Evolutionary conservation across 2,113 vertebrate genomes (phyloP), one percentile per base, ranked within the genome.

Genomic region (Vidua macroura): DNA sequence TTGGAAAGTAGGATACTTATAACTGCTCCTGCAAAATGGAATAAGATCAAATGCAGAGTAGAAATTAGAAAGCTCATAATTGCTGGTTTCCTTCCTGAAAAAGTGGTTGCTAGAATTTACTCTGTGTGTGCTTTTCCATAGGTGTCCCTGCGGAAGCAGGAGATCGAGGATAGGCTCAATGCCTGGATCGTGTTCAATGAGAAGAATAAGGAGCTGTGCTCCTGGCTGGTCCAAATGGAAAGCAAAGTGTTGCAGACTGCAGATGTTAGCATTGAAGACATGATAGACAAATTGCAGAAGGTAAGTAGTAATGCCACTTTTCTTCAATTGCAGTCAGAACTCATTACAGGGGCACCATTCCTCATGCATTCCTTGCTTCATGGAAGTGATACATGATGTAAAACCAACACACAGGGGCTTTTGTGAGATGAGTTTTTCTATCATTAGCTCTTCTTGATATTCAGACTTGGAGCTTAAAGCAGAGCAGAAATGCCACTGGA

Each of bases 271-370:
- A 98, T 99, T 51, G 99, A 99, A 96, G 99, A 99, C 90, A 99
- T 99, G 99, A 99, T 99, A 94, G 98, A 99, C 89, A 99, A 99
- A 86, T 96, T 99, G 53, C 98, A 99, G 97, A 99, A 99, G 99
- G 99, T 99, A 62, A 95, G 95, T n/a, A 31, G 30, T 25, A 68
- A 39, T 2, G 3, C 48, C n/a, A 15, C 27, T 52, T n/a, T 46
- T 48, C 79, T 67, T 81, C 28, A 16, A 0, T 8, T 92, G 82
- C 43, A 52, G 46, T 33, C 56, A 78, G 44, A 83, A 53, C 23
- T 93, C 2, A 0, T 64, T 59, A 18, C 0, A 58, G 56, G 81
- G 52, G 37, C 27, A 21, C 30, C 37, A 17, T 52, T 74, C 44
- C 68, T 77, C 24, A 17, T 27, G 39, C 44, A n/a, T 73, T 66